Conservation (phyloP, 2,888 invertebrate species). For the Sinopyrophorus schimmeli region DNA sequence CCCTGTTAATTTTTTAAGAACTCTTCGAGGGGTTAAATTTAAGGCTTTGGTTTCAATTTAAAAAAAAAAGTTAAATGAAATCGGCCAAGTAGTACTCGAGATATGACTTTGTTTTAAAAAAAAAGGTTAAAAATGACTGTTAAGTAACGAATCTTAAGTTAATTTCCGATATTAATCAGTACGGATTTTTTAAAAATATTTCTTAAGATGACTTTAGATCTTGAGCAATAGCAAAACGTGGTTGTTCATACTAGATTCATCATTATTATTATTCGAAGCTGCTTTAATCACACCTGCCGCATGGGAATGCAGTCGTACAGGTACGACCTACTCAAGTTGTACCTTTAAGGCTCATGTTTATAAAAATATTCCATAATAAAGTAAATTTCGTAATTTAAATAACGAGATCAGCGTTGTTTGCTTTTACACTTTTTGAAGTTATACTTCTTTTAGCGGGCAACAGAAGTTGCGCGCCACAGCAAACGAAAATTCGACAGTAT, state of each 20-base stretch:
- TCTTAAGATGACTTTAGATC: background rate
- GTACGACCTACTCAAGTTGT: conserved; percentile 9
- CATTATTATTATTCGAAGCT: conserved; percentile 4
- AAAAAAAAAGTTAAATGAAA: too few relatives aligned
- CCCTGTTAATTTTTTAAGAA: too few relatives aligned
- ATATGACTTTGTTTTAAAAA: too few relatives aligned
- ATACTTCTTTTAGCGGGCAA: background rate
- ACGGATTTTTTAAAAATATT: too few relatives aligned
- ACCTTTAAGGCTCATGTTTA: background rate
- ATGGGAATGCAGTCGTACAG: conserved; percentile 19
- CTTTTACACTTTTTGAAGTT: too few relatives aligned
- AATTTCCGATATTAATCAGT: too few relatives aligned
- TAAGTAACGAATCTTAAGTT: too few relatives aligned
- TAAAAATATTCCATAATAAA: background rate
- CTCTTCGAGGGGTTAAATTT: too few relatives aligned
- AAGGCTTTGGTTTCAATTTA: too few relatives aligned
- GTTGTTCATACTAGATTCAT: conserved; percentile 3
- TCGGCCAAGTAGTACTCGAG: too few relatives aligned
- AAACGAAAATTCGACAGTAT: too few relatives aligned
- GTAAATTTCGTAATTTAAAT: conserved; percentile 2
- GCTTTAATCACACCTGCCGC: conserved; percentile 20
- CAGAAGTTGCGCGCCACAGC: background rate
- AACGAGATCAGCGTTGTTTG: background rate
- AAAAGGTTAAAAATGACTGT: too few relatives aligned
- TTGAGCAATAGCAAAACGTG: conserved; percentile 8